Evolutionary conservation across 1,140 invertebrate genomes (phyloP), one percentile per base, ranked within the genome.

Genomic region (Euwallacea similis): DNA sequence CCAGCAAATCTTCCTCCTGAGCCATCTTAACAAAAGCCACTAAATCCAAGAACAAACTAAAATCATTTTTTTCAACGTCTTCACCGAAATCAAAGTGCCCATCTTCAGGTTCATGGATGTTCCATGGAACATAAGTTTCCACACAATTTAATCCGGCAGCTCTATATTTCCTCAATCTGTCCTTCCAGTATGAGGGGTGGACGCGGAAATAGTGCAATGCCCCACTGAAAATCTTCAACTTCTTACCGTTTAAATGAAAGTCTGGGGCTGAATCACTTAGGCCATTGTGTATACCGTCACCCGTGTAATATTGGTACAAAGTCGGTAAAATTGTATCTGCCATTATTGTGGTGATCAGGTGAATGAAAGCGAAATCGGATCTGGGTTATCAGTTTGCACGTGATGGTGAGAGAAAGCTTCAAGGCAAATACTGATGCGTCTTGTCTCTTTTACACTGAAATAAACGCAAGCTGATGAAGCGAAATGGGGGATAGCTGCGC

Each of bases 71-170:
- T 0, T 90, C 93, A 42, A 42, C 42, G 53, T 71, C 47, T 43
- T 85, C 80, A 9, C 96, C 97, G 41, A 87, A 81, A 77, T 88
- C 90, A 56, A 86, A 84, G 42, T 88, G 83, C 0, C 88, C 88
- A 44, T 70, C 58, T 72, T 74, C 69, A 13, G 67, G 90, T 83
- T 98, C 93, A 82, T 98, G 97, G 56, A 89, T 84, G 76, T 92
- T 95, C 96, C 96, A 98, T 79, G 97, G 94, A 0, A 98, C 90
- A 79, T 97, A 97, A 91, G 93, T 95, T 75, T 94, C 90, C 7
- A 98, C 86, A 0, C 95, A 88, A 84, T 98, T 97, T 0, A 98
- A 85, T 10, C 97, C 97, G 63, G 75, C 75, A n/a, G 90, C 89
- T 80, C 90, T 86, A 74, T 97, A 87, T 81, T 95, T 95, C 56